Percentiles rank a stretch among this genome's conserved stretches.
Evolutionary conservation across 2,888 invertebrate genomes (phyloP).

Genomic region (Calliopum simillimum): DNA sequence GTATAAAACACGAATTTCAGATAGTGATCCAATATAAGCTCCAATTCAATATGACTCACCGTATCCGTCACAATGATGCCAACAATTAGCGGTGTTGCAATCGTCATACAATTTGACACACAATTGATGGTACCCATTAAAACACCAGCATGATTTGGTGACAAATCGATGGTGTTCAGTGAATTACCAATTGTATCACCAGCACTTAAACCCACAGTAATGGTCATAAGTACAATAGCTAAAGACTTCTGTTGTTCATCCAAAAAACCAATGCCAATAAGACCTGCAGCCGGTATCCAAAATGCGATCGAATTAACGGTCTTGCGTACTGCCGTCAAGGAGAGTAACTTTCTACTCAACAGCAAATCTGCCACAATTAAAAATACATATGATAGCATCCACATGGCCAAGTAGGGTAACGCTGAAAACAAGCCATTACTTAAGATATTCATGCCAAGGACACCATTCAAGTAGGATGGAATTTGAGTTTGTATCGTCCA

Average conservation of each 20-base stretch:
- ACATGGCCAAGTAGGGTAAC: slow-evolving; percentile 69
- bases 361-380: slow-evolving; percentile 67
- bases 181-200: slow-evolving; percentile 66
- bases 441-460: slow-evolving; percentile 73
- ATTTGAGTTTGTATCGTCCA: slow-evolving; percentile 75
- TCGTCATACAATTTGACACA: slow-evolving; percentile 71
- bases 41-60: slow-evolving; percentile 37
- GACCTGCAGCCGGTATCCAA: slow-evolving; percentile 69
- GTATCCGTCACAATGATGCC: slow-evolving; percentile 68
- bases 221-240: slow-evolving; percentile 69
- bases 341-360: slow-evolving; percentile 62
- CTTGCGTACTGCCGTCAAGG: slow-evolving; percentile 59
- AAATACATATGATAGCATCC: slow-evolving; percentile 67
- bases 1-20: background rate
- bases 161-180: slow-evolving; percentile 72
- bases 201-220: slow-evolving; percentile 68
- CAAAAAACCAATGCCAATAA: slow-evolving; percentile 70
- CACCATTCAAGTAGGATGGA: slow-evolving; percentile 75
- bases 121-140: slow-evolving; percentile 76
- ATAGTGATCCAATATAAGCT: too few relatives aligned
- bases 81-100: slow-evolving; percentile 72
- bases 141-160: slow-evolving; percentile 74
- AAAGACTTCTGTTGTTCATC: slow-evolving; percentile 57
- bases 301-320: slow-evolving; percentile 60
- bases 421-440: slow-evolving; percentile 69